Base-by-base conservation (phyloP, 2,888 invertebrate species). In the Geophilus truncorum region DNA sequence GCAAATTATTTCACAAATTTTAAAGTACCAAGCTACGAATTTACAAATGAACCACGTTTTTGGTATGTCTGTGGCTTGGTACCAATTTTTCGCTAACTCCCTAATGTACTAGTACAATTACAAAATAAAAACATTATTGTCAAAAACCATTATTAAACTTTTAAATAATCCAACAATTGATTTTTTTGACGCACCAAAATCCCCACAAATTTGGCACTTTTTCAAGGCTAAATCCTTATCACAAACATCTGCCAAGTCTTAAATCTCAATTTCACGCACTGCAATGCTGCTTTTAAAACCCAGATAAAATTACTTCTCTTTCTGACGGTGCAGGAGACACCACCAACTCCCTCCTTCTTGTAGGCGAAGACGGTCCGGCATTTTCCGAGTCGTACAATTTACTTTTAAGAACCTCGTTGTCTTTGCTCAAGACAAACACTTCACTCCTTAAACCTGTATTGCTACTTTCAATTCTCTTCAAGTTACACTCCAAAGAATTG, bases 401-500 rank as follows among this genome's bases (percentile, higher is more conserved):
- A 32, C 32, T 76, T 25, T 30, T 12, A 5, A 32, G 25, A 9
- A 28, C 32, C 4, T 80, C 80, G n/a, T 80, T 80, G 34, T 80
- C 80, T 23, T 70, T 80, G 18, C 30, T 62, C 23, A 80, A 18
- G 3, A 18, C 18, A 34, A 70, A 70, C 5, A 80, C 80, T 75
- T 80, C 80, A 32, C n/a, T 30, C 21, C 70, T 80, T 21, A 80
- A 34, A 2, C 21, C 32, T 12, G 36, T 12, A 34, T 80, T 80
- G 15, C 32, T 25, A 7, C 80, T 70, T 34, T 80, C 80, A 45
- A 80, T 80, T 40, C 80, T 10, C 32, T 80, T 80, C 34, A 80
- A 32, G 23, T 80, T 80, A 32, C 28, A 70, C 23, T 80, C 80
- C 80, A 80, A 75, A n/a, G 80, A 75, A 36, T 70, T 36, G n/a